A percentile compares a stretch with the other conserved stretches of the same genome.
Conservation (phyloP, 2,113 vertebrate species). For the Onychostoma macrolepis region DNA sequence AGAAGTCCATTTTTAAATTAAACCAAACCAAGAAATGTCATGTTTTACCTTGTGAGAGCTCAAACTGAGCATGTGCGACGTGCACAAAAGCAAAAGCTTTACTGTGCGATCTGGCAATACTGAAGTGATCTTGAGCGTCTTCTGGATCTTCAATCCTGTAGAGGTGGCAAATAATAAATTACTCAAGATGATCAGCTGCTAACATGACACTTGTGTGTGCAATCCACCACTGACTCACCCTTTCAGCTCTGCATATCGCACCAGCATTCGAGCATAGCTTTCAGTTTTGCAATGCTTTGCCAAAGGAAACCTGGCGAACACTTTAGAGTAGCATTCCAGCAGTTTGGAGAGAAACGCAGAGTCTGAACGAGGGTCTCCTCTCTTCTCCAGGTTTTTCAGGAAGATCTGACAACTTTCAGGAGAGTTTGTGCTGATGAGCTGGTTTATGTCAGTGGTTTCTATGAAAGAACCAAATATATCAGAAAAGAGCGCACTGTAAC, state of each 20-base stretch:
- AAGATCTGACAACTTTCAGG: conserved; percentile 87
- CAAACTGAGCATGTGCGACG: conserved; percentile 92
- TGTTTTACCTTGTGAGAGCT: conserved; percentile 84
- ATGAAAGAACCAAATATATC: background rate
- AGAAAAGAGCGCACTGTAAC: background rate
- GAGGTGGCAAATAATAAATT: background rate
- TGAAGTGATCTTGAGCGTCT: conserved; percentile 90
- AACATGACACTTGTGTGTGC: background rate
- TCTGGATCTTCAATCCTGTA: conserved; percentile 84
- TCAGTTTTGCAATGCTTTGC: conserved; percentile 85
- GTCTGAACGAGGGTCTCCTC: conserved; percentile 80
- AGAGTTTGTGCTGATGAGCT: conserved; percentile 81
- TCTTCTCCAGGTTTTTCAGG: conserved; percentile 86
- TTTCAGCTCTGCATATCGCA: conserved; percentile 93
- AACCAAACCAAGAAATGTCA: background rate
- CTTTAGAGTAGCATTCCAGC: conserved; percentile 86
- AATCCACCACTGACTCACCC: conserved; percentile 77
- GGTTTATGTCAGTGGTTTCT: conserved; percentile 88
- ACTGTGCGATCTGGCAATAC: conserved; percentile 87
- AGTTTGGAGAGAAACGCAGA: conserved; percentile 81
- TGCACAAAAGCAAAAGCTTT: conserved; percentile 95
- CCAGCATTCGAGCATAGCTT: conserved; percentile 89
- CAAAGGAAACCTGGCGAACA: conserved; percentile 84
- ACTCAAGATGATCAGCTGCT: background rate
- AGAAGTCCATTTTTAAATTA: too few relatives aligned